Evolutionary conservation across 1,140 invertebrate genomes (phyloP).

Genomic region (Zaprionus ornatus): DNA sequence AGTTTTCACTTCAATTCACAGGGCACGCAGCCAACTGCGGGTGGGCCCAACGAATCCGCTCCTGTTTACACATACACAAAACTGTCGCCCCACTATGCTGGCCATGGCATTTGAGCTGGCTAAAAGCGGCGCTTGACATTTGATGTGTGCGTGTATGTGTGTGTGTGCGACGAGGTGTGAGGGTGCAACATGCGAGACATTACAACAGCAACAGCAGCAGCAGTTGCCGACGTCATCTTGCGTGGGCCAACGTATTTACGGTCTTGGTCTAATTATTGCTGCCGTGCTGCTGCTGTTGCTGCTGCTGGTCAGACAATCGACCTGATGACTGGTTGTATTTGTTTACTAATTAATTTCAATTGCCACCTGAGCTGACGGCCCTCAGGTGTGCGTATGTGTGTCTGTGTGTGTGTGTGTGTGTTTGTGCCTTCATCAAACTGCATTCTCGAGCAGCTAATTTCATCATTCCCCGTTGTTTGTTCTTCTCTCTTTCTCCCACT

Average conservation of each 20-base stretch:
- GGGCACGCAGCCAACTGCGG: constrained; percentile 36
- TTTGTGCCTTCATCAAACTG: constrained; percentile 11
- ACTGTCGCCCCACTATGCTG: not conserved
- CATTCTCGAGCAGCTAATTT: constrained; percentile 30
- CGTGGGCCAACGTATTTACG: constrained; percentile 38
- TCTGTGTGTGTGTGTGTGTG: not conserved
- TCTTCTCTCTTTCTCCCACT: not conserved
- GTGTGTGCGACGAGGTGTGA: constrained; percentile 9
- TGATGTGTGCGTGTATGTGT: constrained; percentile 35
- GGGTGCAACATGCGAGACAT: constrained; percentile 38
- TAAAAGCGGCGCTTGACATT: constrained; percentile 39
- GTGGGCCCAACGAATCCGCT: constrained; percentile 16
- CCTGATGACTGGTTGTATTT: constrained; percentile 57
- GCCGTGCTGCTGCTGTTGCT: constrained; percentile 19
- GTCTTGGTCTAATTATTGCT: constrained; percentile 74
- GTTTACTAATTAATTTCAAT: constrained; percentile 67
- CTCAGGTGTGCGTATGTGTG: not conserved
- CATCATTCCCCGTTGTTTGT: not conserved
- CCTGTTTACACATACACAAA: not conserved
- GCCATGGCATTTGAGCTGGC: constrained; percentile 39
- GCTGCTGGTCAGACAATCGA: constrained; percentile 28
- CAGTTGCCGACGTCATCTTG: constrained; percentile 41
- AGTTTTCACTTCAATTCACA: constrained; percentile 55
- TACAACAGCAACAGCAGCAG: not conserved
- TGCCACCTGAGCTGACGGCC: constrained; percentile 44